A percentile compares a stretch with the other conserved stretches of the same genome.
These are phyloP conservation scores for Fragum sueziense DNA, from an alignment of 2,888 invertebrate genomes.

Conservation along the genomic window DNA sequence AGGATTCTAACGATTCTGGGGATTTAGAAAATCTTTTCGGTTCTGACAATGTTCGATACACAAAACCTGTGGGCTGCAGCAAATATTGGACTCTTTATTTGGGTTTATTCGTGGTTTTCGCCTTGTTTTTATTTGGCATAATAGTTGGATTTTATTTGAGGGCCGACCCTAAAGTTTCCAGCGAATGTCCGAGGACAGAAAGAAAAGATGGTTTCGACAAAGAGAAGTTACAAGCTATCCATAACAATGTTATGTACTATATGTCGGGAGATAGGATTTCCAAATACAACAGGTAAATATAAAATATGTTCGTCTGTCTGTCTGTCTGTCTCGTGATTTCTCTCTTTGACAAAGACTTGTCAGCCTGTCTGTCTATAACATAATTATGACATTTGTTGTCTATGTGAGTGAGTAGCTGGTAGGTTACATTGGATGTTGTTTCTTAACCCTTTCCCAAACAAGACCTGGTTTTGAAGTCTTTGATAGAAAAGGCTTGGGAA, in stretches of 20 bases:
- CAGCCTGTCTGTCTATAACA: too few relatives aligned
- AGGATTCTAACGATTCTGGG: constrained; percentile 61
- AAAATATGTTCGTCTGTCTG: background rate
- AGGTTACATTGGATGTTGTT: too few relatives aligned
- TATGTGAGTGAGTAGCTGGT: too few relatives aligned
- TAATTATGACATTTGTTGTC: too few relatives aligned
- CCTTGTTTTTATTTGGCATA: constrained; percentile 70
- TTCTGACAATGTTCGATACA: constrained; percentile 45
- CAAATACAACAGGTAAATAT: constrained; percentile 61
- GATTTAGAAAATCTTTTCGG: constrained; percentile 60
- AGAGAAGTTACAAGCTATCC: constrained; percentile 59
- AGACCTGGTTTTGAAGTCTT: too few relatives aligned
- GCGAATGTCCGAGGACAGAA: constrained; percentile 11
- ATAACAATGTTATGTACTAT: constrained; percentile 70
- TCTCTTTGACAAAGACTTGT: too few relatives aligned
- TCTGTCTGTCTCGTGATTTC: too few relatives aligned
- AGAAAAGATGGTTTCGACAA: constrained; percentile 60
- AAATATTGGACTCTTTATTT: constrained; percentile 68
- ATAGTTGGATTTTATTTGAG: constrained; percentile 72
- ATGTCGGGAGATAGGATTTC: constrained; percentile 64
- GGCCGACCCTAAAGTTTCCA: constrained; percentile 61
- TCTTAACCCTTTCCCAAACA: too few relatives aligned
- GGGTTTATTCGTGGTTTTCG: constrained; percentile 62
- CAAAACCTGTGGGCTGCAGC: constrained; percentile 53
- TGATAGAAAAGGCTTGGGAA: too few relatives aligned